Evolutionary conservation across 2,113 vertebrate genomes (phyloP).

Genomic region (Miniopterus natalensis): DNA sequence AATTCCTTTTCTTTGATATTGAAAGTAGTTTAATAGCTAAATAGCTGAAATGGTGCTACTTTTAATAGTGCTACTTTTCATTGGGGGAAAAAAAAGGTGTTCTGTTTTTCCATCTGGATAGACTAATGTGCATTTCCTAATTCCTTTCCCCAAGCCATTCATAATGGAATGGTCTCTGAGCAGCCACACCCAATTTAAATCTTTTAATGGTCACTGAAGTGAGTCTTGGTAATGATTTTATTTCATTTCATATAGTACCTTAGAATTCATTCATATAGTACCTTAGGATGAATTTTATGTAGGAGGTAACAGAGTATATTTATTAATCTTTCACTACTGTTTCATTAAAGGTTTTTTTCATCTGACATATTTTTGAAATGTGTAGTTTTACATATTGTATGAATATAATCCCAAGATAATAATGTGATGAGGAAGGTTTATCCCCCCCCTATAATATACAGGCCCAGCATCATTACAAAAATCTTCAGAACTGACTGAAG

Average conservation of each 20-base stretch:
- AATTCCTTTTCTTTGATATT: constrained; percentile 52
- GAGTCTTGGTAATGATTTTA: not conserved
- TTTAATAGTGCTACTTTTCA: constrained; percentile 37
- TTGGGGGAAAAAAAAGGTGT: not conserved
- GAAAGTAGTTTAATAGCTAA: constrained; percentile 36
- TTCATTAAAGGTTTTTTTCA: constrained; percentile 41
- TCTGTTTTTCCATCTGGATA: constrained; percentile 45
- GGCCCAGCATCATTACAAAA: not conserved
- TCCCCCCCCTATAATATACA: not conserved
- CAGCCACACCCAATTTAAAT: not conserved
- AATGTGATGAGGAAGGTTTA: not conserved
- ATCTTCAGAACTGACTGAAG: not conserved
- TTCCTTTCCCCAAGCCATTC: not conserved
- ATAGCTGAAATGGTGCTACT: constrained; percentile 6
- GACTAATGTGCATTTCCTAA: constrained; percentile 38
- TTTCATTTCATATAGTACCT: constrained; percentile 18
- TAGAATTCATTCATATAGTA: constrained; percentile 18
- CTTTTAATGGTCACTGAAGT: constrained; percentile 39
- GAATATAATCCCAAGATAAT: constrained; percentile 31
- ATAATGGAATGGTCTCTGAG: constrained; percentile 36
- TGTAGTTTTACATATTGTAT: constrained; percentile 16
- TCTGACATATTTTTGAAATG: constrained; percentile 19
- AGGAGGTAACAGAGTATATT: not conserved
- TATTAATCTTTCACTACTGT: constrained; percentile 42
- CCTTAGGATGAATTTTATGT: constrained; percentile 18